Evolutionary conservation across 2,888 invertebrate species (phyloP), one percentile per base, ranked within the genome.

Genomic region (Tuberolachnus salignus): DNA sequence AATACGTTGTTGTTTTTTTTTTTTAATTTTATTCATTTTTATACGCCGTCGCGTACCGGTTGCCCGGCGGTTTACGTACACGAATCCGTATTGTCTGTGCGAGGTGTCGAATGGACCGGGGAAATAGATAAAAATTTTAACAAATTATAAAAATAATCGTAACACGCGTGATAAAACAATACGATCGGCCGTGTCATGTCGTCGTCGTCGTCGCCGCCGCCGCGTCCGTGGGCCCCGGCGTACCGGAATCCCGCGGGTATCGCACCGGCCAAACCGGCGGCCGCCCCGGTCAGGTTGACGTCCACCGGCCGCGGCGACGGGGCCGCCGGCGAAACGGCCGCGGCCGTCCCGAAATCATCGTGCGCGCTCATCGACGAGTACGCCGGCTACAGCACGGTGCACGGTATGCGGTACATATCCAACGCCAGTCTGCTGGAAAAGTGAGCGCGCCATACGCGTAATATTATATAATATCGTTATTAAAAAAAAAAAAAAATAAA

Each of bases 311-410:
- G 16, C 51, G 11, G 0, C 6, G 21, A n/a, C 10, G 34, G 14
- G 42, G 1, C 59, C n/a, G 46, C 34, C n/a, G n/a, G n/a, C n/a
- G n/a, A n/a, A n/a, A n/a, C n/a, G n/a, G n/a, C n/a, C n/a, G n/a
- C 59, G 26, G 46, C 34, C n/a, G n/a, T 13, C 13, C 3, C 26
- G 16, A 67, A 67, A 51, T 67, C 75, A 9, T 70, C 82, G 8
- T 82, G 80, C 46, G 80, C 64, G 46, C 67, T 81, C 21, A 46
- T 82, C 34, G 73, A 81, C 49, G 81, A 82, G 19, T 82, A 82
- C 53, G 81, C 81, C 16, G 73, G 70, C 21, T 72, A 81, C 63
- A 83, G 86, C 67, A 81, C 83, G 21, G 74, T 83, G 3, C 83
- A 83, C 69, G 83, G 83, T 11, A 71, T 83, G 19, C 81, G 82